Base-by-base conservation (phyloP, 2,888 invertebrate genomes). In the Crossocerus cetratus region DNA sequence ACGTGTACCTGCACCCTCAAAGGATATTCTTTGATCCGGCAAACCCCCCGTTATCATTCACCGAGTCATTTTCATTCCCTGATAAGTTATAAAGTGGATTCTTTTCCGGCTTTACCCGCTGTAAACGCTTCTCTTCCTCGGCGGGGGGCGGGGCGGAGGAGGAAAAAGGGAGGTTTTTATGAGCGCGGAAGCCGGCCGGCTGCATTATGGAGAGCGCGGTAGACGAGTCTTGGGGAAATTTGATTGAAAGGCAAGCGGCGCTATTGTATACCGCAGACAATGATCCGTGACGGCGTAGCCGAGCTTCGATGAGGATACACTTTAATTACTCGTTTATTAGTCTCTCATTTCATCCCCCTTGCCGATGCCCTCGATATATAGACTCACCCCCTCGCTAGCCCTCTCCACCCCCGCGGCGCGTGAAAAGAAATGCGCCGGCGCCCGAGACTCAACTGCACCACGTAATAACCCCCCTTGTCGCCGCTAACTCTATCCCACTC, bases 211-310 rank as follows among this genome's bases (percentile, higher is more conserved):
- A 18, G 11, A 21, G 18, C 49, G 18, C 14, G 32, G 11, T 16
- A 11, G 61, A 22, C 23, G 44, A 69, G 74, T 79, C 77, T 85
- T 83, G 77, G 78, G 83, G 82, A 86, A 84, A 85, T 83, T 83
- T 78, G 78, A 74, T 69, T 70, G 77, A 76, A 76, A 69, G 76
- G 65, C 60, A 59, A 57, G 67, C 60, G 73, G 65, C 59, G 64
- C 80, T 78, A 86, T 86, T 86, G 86, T 85, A 72, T 73, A 22
- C 61, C 65, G 78, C 85, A 85, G 86, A 85, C 86, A 86, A 84
- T 84, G 85, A 86, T 85, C 82, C 83, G 82, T 77, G 78, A 81
- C 60, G 20, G 13, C 32, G 32, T 32, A 32, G 32, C 32, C 16
- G 20, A 22, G 56, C 65, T 72, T 83, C 70, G 74, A 70, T 60